Evolutionary conservation across 2,113 vertebrate genomes (phyloP), one percentile per base, ranked within the genome.

Genomic region (Oceanites oceanicus): DNA sequence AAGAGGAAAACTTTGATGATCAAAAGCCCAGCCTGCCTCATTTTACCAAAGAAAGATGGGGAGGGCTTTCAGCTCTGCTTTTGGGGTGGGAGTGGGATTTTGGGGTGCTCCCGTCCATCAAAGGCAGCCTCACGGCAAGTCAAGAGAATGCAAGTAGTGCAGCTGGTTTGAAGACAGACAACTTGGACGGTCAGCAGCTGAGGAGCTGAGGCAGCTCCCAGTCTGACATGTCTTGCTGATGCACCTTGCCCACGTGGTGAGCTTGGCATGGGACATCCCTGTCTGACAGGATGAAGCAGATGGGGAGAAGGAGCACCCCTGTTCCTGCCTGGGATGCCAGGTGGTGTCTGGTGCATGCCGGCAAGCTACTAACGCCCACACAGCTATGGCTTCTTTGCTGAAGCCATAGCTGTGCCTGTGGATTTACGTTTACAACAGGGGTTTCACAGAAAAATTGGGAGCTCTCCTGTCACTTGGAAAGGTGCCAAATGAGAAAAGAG

Each of bases 1-100:
- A 77, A 94, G 74, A 89, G 67, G 74, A 92, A 89, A 58, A 42
- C 89, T 92, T 95, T 53, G 84, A 95, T 88, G 74, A 79, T 88
- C 82, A 90, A 91, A 95, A 81, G 89, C 55, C 40, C 40, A 56
- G 66, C 36, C 74, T 34, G 16, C 74, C 49, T 75, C 4, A 0
- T 72, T 96, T 94, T 58, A 82, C 23, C 59, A 25, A 56, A 76
- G 40, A 65, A 80, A 82, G 26, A 56, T 6, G 62, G 32, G 45
- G 56, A 78, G 29, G 29, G 38, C 40, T 75, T 90, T 62, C 0
- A 0, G 53, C 30, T 67, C 70, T 65, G 73, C 56, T 78, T 87
- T 68, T 72, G 50, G 81, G 65, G 59, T 20, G 20, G 21, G 49
- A 85, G 19, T 34, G 32, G 40, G 77, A 89, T 78, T 87, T 63